Evolutionary conservation across 2,888 invertebrate genomes (phyloP).

Genomic region (Deroplatys truncata): DNA sequence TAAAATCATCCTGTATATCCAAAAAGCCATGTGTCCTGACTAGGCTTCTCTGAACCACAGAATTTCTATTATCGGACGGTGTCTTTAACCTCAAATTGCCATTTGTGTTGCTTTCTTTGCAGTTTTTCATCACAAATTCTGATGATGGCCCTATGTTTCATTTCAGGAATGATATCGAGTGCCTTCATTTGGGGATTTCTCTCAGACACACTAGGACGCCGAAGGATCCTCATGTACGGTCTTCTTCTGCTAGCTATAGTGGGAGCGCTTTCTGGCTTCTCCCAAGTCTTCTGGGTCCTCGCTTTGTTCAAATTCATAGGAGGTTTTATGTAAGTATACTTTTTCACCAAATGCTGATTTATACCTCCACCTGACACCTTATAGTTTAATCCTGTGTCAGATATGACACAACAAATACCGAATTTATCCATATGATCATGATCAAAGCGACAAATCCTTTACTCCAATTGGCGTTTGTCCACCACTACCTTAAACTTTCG

Average conservation of each 20-base stretch:
- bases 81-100: too few relatives aligned
- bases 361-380: background rate
- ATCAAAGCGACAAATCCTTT: too few relatives aligned
- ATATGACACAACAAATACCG: background rate
- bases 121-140: background rate
- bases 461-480: too few relatives aligned
- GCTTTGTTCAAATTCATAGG: slow-evolving; percentile 67
- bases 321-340: slow-evolving; percentile 65
- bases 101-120: too few relatives aligned
- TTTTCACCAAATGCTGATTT: background rate
- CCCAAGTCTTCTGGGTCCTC: slow-evolving; percentile 62
- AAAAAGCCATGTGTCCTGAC: too few relatives aligned
- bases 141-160: slow-evolving; percentile 1
- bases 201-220: slow-evolving; percentile 68
- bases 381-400: background rate
- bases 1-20: too few relatives aligned
- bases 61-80: too few relatives aligned
- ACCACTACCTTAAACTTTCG: too few relatives aligned
- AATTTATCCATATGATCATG: slow-evolving; percentile 27
- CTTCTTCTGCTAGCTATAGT: slow-evolving; percentile 60
- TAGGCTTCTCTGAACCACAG: too few relatives aligned
- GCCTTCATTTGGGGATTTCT: slow-evolving; percentile 74
- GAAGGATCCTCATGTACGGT: slow-evolving; percentile 62
- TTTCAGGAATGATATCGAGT: slow-evolving; percentile 69
- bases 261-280: slow-evolving; percentile 59